These are phyloP conservation scores for Diadegma fenestrale DNA, from an alignment of 2,888 invertebrate genomes.

Conservation along the genomic window DNA sequence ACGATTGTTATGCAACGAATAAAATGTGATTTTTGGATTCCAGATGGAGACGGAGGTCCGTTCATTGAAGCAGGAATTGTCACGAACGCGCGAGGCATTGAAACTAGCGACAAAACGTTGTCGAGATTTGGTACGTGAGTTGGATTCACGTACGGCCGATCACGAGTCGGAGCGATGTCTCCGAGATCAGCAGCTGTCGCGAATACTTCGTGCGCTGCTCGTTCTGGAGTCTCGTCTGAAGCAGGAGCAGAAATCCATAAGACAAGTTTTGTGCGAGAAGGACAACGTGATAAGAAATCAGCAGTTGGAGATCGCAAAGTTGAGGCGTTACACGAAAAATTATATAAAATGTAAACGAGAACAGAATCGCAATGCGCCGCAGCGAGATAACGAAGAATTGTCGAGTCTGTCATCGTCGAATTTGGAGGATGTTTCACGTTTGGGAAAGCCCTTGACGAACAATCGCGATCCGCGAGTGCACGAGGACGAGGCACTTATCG, in stretches of 20 bases:
- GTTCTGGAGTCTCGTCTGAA: constrained; percentile 90
- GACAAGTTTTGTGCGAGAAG: constrained; percentile 89
- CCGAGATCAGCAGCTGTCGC: constrained; percentile 90
- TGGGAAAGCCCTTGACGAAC: constrained; percentile 5
- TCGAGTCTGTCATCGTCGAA: constrained; percentile 20
- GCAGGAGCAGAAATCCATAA: constrained; percentile 91
- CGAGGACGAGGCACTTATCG: constrained; percentile 51
- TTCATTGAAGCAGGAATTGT: constrained; percentile 86
- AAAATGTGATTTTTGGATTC: constrained; percentile 78
- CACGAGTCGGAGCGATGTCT: constrained; percentile 87
- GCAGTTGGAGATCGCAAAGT: constrained; percentile 89
- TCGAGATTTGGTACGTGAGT: constrained; percentile 87
- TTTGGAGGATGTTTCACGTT: constrained; percentile 27
- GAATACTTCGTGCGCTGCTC: constrained; percentile 89
- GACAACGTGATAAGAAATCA: constrained; percentile 90
- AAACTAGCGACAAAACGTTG: constrained; percentile 89
- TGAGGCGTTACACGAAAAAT: constrained; percentile 86
- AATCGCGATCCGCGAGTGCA: constrained; percentile 42
- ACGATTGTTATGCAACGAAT: not conserved
- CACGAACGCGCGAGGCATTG: constrained; percentile 89
- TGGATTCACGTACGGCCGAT: constrained; percentile 78
- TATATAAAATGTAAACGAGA: constrained; percentile 88
- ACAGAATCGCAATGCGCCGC: constrained; percentile 76
- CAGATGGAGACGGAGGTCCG: constrained; percentile 89
- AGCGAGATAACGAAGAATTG: constrained; percentile 15